Conservation (phyloP, 1,140 invertebrate species). For the Drosophila sp. region DNA sequence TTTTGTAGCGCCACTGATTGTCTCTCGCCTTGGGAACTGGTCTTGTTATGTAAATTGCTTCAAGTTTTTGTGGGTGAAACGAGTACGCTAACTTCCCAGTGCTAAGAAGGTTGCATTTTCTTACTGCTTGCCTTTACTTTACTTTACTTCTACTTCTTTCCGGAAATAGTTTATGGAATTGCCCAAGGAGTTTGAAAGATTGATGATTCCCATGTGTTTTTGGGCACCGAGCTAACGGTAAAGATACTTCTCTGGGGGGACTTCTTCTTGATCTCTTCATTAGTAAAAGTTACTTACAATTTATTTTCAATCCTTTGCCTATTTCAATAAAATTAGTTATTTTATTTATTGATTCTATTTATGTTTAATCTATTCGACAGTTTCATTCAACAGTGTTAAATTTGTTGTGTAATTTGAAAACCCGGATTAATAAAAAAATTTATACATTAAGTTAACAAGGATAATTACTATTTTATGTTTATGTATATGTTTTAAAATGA, state of each 20-base stretch:
- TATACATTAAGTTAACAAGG: no score
- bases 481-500: no score
- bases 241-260: constrained; percentile 20
- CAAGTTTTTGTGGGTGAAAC: constrained; percentile 68
- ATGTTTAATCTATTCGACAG: no score
- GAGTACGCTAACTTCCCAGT: constrained; percentile 56
- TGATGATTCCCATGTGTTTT: constrained; percentile 37
- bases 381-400: no score
- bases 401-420: no score
- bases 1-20: constrained; percentile 76
- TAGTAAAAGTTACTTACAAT: no score
- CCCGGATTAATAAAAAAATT: no score
- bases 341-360: no score
- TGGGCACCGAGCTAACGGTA: constrained; percentile 35
- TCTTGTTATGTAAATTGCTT: constrained; percentile 79
- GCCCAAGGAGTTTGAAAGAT: constrained; percentile 38
- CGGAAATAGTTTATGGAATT: constrained; percentile 40
- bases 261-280: constrained; percentile 37
- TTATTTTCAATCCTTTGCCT: no score
- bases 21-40: constrained; percentile 74
- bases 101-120: constrained; percentile 68
- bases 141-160: constrained; percentile 4
- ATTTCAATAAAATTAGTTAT: no score
- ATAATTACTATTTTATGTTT: no score
- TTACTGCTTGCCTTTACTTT: constrained; percentile 7